These are phyloP conservation scores for Neocrepidodera transversa DNA, from an alignment of 2,888 invertebrate genomes.

Conservation along the genomic window DNA sequence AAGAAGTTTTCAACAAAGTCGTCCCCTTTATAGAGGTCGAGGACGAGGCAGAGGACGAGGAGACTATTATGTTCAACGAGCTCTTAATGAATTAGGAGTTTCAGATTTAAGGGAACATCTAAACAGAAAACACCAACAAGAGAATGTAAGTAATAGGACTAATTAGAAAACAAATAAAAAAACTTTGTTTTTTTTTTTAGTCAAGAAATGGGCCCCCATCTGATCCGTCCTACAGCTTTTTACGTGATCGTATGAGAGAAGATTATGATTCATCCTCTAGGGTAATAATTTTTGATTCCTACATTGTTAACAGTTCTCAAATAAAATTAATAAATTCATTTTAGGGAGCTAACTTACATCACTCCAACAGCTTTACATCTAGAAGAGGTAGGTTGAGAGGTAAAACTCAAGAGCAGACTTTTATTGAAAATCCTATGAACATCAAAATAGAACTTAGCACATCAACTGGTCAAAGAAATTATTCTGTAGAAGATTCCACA, in stretches of 20 bases:
- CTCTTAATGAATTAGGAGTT: conserved; percentile 43
- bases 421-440: conserved; percentile 44
- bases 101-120: conserved; percentile 47
- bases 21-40: conserved; percentile 18
- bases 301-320: neutral
- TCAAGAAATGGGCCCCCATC: conserved; percentile 45
- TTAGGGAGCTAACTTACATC: conserved; percentile 7
- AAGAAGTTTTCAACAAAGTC: conserved; percentile 15
- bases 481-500: conserved; percentile 42
- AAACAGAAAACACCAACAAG: conserved; percentile 44
- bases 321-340: too few species aligned
- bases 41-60: conserved; percentile 29
- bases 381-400: conserved; percentile 24
- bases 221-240: conserved; percentile 51
- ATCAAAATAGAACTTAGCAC: conserved; percentile 50
- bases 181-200: too few species aligned
- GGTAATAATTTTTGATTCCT: conserved; percentile 7
- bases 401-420: conserved; percentile 7
- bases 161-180: too few species aligned
- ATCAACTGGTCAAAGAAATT: conserved; percentile 50
- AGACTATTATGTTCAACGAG: conserved; percentile 41
- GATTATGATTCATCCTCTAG: conserved; percentile 13
- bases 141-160: conserved; percentile 32
- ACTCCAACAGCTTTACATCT: conserved; percentile 10
- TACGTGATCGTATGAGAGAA: conserved; percentile 50